phyloP scores from a whole-genome alignment of 2,797 vertebrate species.

The Scleropages formosus region DNA sequence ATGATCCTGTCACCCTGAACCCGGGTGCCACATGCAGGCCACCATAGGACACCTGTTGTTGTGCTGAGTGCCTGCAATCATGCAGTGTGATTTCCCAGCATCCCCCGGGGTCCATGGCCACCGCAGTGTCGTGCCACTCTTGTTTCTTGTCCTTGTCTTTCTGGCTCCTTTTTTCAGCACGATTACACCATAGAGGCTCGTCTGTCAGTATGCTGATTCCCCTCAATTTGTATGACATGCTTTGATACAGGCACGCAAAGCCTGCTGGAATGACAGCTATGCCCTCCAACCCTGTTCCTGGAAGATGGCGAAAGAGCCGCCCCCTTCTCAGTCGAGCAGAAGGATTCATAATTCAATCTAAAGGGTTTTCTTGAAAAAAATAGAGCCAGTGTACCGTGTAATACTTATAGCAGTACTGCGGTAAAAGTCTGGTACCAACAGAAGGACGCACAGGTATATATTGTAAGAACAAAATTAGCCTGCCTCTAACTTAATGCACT shows the following conservation, averaged over 20 bases:
- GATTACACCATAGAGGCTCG: constrained; percentile 62
- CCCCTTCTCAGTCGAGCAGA: neutral
- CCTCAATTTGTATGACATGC: constrained; percentile 73
- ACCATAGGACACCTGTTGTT: constrained; percentile 56
- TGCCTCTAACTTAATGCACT: too few species aligned
- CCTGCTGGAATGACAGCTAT: constrained; percentile 68
- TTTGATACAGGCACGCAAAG: constrained; percentile 59
- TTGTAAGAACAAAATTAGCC: too few species aligned
- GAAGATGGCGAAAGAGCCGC: neutral
- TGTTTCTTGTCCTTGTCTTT: constrained; percentile 42
- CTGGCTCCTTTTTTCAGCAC: constrained; percentile 56
- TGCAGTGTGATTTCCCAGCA: constrained; percentile 42
- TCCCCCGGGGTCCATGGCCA: constrained; percentile 36
- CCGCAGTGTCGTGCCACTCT: constrained; percentile 38
- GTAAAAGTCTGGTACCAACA: too few species aligned
- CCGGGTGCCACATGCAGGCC: constrained; percentile 42
- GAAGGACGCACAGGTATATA: too few species aligned
- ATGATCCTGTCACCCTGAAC: constrained; percentile 32
- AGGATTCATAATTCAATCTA: neutral
- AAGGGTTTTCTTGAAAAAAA: too few species aligned
- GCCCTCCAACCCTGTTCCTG: constrained; percentile 56
- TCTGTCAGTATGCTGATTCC: constrained; percentile 72
- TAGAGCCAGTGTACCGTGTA: too few species aligned
- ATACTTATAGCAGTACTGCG: too few species aligned
- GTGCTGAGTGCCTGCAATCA: constrained; percentile 44